Evolutionary conservation across 2,888 invertebrate species (phyloP).

Genomic region (Chamaedrilus cognettii): DNA sequence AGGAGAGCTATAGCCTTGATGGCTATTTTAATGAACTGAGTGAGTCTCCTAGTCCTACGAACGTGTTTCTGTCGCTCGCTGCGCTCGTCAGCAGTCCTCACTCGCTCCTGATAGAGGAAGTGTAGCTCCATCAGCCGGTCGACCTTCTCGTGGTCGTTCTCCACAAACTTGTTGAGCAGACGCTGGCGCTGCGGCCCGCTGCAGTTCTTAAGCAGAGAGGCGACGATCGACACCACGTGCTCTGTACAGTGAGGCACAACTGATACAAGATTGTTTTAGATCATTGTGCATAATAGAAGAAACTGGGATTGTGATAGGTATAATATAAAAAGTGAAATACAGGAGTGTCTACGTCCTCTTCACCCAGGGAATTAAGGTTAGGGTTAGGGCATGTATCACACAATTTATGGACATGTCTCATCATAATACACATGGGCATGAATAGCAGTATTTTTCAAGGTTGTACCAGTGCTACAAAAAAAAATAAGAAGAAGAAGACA

Average conservation of each 20-base stretch:
- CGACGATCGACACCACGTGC: conserved; percentile 87
- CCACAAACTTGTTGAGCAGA: conserved; percentile 91
- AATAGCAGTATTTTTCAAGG: too few relatives aligned
- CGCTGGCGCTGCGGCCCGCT: conserved; percentile 87
- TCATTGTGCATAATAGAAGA: background rate
- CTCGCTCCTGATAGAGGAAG: conserved; percentile 94
- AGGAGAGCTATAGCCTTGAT: too few relatives aligned
- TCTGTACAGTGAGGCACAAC: conserved; percentile 57
- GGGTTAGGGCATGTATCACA: too few relatives aligned
- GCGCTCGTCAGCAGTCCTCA: conserved; percentile 78
- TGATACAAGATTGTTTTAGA: background rate
- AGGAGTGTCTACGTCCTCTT: too few relatives aligned
- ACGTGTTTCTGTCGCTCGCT: conserved; percentile 66
- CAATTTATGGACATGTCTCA: too few relatives aligned
- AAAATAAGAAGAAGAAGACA: too few relatives aligned
- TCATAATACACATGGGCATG: too few relatives aligned
- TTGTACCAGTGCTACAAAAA: too few relatives aligned
- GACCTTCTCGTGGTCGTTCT: conserved; percentile 98
- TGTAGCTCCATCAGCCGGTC: conserved; percentile 95
- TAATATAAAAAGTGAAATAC: background rate
- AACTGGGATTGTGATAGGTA: background rate
- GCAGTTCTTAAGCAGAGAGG: conserved; percentile 91
- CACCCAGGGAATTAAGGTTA: too few relatives aligned
- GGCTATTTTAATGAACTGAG: too few relatives aligned
- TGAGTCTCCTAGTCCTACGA: too few relatives aligned